A percentile compares a stretch with the other conserved stretches of the same genome.
phyloP scores from a whole-genome alignment of 2,113 vertebrate species.

The Neogobius melanostomus region DNA sequence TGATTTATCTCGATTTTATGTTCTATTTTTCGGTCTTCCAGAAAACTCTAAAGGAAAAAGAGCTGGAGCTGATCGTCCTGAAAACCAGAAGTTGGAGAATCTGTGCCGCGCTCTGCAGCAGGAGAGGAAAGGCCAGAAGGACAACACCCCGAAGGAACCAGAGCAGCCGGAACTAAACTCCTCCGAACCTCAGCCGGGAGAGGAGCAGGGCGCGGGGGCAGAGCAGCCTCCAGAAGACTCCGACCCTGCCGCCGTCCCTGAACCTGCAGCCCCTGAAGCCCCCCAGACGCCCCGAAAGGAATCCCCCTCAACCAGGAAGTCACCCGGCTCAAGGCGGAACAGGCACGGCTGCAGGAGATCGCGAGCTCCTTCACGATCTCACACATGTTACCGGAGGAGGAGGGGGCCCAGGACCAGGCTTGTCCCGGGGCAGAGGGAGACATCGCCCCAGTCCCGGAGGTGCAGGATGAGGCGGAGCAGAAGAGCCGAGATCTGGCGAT shows the following conservation, averaged over 20 bases:
- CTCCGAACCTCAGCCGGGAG: conserved; percentile 13
- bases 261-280: neutral
- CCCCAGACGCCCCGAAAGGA: neutral
- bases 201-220: conserved; percentile 26
- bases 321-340: conserved; percentile 58
- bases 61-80: conserved; percentile 86
- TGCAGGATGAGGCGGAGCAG: conserved; percentile 27
- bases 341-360: conserved; percentile 77
- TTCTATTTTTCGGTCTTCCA: conserved; percentile 20
- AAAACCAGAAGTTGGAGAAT: conserved; percentile 95
- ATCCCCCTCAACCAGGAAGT: conserved; percentile 52
- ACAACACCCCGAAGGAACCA: conserved; percentile 82
- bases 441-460: conserved; percentile 13
- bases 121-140: conserved; percentile 87
- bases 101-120: conserved; percentile 94
- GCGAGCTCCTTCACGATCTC: conserved; percentile 79
- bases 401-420: conserved; percentile 26
- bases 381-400: conserved; percentile 52
- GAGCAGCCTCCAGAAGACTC: conserved; percentile 22
- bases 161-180: conserved; percentile 9
- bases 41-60: conserved; percentile 84
- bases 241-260: too few relatives aligned
- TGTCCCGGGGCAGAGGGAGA: conserved; percentile 26
- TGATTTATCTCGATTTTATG: too few relatives aligned
- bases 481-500: conserved; percentile 58